Base-by-base conservation (phyloP, 53 echinoderm and acorn worm species). In the Mesocentrotus franciscanus region DNA sequence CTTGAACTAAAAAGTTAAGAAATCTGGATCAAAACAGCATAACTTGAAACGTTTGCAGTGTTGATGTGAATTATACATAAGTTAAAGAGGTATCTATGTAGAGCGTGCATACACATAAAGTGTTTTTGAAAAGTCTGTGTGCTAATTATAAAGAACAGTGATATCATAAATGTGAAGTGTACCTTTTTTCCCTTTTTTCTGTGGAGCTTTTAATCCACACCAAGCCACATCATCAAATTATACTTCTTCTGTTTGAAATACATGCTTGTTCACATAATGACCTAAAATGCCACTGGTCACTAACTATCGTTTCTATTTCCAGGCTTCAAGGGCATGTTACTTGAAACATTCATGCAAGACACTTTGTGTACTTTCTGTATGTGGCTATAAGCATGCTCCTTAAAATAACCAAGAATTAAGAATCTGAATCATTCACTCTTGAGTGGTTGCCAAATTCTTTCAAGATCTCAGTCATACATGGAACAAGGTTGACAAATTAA, bases 21-120 rank as follows among this genome's bases (percentile, higher is more conserved):
- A 81, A 22, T 16, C 42, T 33, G 0, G 0, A 81, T 42, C 22
- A 42, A 81, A 42, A 81, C 81, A 81, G 42, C 81, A 81, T 42
- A 81, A 81, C 81, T 81, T 33, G 22, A 81, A 39, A 9, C 36
- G 42, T 81, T 81, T 81, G 81, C 81, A 42, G 81, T 81, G 81
- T 81, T 81, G 81, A 81, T 81, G 29, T 81, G 36, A 39, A 4
- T 81, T 4, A 16, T 79, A 32, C 79, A 16, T 64, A 36, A 81
- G 39, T 20, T 8, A 0, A 81, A 81, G 18, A 81, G 22, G 29
- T 30, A 30, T 12, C 20, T 18, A 16, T 39, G 20, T 8, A 20
- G 81, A 39, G 42, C 81, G 22, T 81, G 36, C 12, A 20, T 81
- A 81, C 33, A 42, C 11, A 18, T 81, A 39, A 71, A 72, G 20